Conservation (phyloP, 2,797 vertebrate genomes). For the Scleropages formosus region DNA sequence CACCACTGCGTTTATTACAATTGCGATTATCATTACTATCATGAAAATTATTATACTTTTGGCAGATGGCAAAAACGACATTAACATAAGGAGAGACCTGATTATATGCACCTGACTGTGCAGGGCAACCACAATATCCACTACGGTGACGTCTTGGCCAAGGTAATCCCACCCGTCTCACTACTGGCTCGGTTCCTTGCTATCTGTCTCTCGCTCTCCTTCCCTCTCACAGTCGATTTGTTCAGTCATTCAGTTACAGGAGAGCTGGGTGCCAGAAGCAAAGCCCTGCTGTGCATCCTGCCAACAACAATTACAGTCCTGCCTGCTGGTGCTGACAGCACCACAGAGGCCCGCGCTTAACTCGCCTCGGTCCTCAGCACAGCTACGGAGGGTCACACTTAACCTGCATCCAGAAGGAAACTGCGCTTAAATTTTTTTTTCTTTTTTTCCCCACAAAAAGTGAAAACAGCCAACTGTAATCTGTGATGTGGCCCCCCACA, state of each 20-base stretch:
- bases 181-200: not conserved
- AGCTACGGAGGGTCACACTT: not conserved
- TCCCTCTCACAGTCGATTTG: conserved; percentile 31
- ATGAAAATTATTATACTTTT: conserved; percentile 69
- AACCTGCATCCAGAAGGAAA: not conserved
- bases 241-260: conserved; percentile 51
- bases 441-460: no score
- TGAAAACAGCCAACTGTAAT: no score
- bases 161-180: not conserved
- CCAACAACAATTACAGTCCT: conserved; percentile 63
- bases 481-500: no score
- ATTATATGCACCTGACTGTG: not conserved
- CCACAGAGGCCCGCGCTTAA: not conserved
- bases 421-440: no score
- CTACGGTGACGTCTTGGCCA: not conserved
- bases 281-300: conserved; percentile 56
- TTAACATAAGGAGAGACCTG: conserved; percentile 46
- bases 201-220: conserved; percentile 26
- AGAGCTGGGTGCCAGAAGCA: conserved; percentile 57
- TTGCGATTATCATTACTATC: conserved; percentile 68
- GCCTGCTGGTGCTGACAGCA: conserved; percentile 33
- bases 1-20: conserved; percentile 76
- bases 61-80: conserved; percentile 58
- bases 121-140: conserved; percentile 5
- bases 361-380: not conserved